Evolutionary conservation across 2,113 vertebrate species (phyloP), one percentile per base, ranked within the genome.

Genomic region (Ceratotherium simum): DNA sequence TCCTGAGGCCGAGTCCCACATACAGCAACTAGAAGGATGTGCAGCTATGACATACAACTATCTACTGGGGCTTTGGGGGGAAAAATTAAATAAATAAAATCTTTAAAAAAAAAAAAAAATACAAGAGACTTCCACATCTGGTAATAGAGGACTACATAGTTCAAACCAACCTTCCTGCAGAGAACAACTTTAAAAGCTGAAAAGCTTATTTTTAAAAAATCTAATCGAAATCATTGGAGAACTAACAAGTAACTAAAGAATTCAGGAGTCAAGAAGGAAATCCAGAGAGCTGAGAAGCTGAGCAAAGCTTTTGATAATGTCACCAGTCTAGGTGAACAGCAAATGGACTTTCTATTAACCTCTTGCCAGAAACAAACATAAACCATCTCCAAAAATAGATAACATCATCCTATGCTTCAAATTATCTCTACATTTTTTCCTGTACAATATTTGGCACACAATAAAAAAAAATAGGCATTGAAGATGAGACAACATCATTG

Each of bases 71-170:
- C n/a, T n/a, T n/a, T n/a, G n/a, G n/a, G n/a, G n/a, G n/a, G n/a
- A n/a, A n/a, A n/a, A n/a, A n/a, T n/a, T n/a, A n/a, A n/a, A n/a
- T n/a, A n/a, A n/a, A n/a, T n/a, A n/a, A n/a, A n/a, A n/a, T n/a
- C n/a, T n/a, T 67, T 89, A 36, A 81, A 85, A 88, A 85, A 85
- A 67, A 36, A 36, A 81, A 85, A 88, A 85, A 85, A 67, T 46
- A 89, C 18, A 33, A 60, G 39, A 18, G 9, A 46, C n/a, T 95
- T 92, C n/a, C 20, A 75, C 9, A 62, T 86, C 25, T 56, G 2
- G 42, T 83, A 83, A 31, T 54, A 84, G 31, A 56, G 11, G 54
- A n/a, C 69, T 69, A 6, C 81, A 6, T 62, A 86, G 85, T 64
- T 90, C 29, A 90, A 25, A 85, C 17, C 11, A 90, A 39, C 1